phyloP scores from a whole-genome alignment of 2,113 vertebrate species.

The Prionailurus viverrinus region DNA sequence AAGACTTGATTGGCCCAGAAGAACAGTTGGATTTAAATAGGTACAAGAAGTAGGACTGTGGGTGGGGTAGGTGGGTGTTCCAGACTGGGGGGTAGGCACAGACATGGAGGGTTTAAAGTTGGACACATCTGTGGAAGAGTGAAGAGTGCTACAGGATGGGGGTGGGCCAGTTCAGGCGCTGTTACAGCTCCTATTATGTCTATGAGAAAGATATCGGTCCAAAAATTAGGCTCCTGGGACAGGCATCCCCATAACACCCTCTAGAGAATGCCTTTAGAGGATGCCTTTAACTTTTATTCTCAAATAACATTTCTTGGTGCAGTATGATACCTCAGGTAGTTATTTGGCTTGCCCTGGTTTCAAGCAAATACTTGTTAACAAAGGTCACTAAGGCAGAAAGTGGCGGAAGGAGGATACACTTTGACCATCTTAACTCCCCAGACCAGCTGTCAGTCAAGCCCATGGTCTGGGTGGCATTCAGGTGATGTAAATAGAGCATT shows the following conservation, averaged over 20 bases:
- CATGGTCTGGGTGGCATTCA: background rate
- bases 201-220: background rate
- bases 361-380: background rate
- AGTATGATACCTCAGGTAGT: background rate
- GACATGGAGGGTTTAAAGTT: background rate
- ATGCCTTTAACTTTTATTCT: background rate
- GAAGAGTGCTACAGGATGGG: background rate
- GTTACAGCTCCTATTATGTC: background rate
- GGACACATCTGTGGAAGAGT: background rate
- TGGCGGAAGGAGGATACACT: background rate
- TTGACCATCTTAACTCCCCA: background rate
- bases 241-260: background rate
- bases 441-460: background rate
- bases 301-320: background rate
- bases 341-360: background rate
- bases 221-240: background rate
- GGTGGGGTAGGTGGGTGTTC: background rate
- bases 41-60: background rate
- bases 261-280: background rate
- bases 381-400: background rate
- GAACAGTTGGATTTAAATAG: background rate
- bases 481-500: background rate
- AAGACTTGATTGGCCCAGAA: background rate
- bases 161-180: background rate
- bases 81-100: background rate